Percentiles rank a stretch among this genome's conserved stretches.
phyloP scores from a whole-genome alignment of 1,140 invertebrate genomes.

The Lucilia cuprina region DNA sequence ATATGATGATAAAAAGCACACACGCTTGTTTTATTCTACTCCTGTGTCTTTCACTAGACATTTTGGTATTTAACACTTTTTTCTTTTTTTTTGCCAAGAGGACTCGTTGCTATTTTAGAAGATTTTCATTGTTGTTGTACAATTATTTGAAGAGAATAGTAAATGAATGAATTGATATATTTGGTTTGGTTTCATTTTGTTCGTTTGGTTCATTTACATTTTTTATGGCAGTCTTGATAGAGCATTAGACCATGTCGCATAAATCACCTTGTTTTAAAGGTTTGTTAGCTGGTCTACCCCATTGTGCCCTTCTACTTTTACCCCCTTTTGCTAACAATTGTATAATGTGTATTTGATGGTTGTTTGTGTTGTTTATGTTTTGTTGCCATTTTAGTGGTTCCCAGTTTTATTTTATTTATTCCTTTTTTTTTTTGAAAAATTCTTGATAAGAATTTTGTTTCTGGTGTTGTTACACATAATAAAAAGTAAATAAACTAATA shows the following conservation, averaged over 20 bases:
- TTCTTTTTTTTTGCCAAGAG: neutral
- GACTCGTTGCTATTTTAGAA: neutral
- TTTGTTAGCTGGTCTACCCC: neutral
- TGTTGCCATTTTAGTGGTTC: neutral
- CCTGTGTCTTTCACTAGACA: neutral
- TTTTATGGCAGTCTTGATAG: conserved; percentile 41
- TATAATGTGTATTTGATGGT: neutral
- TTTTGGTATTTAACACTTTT: conserved; percentile 6
- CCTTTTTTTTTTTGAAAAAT: neutral
- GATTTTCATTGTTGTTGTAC: too few species aligned
- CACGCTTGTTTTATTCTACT: neutral
- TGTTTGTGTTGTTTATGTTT: conserved; percentile 15
- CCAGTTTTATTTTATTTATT: neutral
- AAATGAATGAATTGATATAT: neutral
- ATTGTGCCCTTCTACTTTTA: neutral
- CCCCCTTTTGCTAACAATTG: neutral
- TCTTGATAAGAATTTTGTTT: neutral
- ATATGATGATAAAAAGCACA: neutral
- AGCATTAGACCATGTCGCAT: conserved; percentile 17
- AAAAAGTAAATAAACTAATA: neutral
- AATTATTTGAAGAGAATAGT: neutral
- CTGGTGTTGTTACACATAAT: neutral
- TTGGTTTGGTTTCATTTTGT: conserved; percentile 2
- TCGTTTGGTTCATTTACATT: conserved; percentile 40
- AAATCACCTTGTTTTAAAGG: conserved; percentile 37